Base-by-base conservation (phyloP, 2,797 vertebrate genomes). In the Peromyscus melanophrys region DNA sequence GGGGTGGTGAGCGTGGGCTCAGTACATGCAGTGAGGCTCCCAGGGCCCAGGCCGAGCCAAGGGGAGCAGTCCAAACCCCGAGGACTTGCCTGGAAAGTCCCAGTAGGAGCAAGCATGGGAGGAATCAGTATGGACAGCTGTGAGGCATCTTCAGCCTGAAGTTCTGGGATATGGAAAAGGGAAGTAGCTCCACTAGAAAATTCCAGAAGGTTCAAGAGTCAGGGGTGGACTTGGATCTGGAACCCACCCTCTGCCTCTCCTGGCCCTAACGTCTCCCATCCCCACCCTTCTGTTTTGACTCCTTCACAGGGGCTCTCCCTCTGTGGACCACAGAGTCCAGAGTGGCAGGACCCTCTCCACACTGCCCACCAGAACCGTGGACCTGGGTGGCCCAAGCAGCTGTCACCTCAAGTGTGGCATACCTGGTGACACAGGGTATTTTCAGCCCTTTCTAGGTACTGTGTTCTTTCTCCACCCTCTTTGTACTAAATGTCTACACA, bases 161-260 rank as follows among this genome's bases (percentile, higher is more conserved):
- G 94, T 55, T 34, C 11, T 4, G 8, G 34, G 34, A 14, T 2
- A 0, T 17, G 0, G 83, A 46, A 65, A 82, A 76, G 29, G 57
- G 40, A 63, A 40, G 67, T 14, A 40, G 10, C 59, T 57, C 5
- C 0, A 25, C 27, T 27, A 14, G 57, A 34, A 63, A 71, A 46
- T 71, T 43, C 75, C 17, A 57, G 75, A 21, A 49, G 14, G 17
- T 6, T 13, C 55, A 40, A 52, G 61, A 11, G 25, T 49, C 57
- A 7, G 0, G 0, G 31, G 52, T 43, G 55, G 73, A 27, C 63
- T 52, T 85, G 1, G 6, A 17, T 21, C 11, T 31, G 17, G 61
- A 57, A 11, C 12, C 23, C 29, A 0, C 1, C 1, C 21, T 31
- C 0, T 14, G 21, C 65, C 19, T 27, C 84, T 77, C 12, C 73